Conservation (phyloP, 2,113 vertebrate genomes). For the Channa maculata region DNA sequence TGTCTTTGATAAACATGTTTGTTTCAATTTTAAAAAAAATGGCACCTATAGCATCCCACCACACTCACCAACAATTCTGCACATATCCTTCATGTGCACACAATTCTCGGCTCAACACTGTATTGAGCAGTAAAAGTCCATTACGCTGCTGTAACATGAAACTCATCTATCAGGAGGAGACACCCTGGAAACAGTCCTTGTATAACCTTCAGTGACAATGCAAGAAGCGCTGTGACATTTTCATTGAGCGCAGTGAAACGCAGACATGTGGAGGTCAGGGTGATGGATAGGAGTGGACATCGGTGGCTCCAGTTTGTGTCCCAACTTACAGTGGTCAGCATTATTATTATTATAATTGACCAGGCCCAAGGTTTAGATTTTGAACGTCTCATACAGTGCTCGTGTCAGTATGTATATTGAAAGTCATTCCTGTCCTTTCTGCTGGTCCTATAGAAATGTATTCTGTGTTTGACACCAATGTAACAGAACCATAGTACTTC, state of each 20-base stretch:
- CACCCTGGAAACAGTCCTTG: neutral
- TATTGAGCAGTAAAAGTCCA: constrained; percentile 8
- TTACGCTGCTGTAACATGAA: constrained; percentile 2
- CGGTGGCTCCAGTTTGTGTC: neutral
- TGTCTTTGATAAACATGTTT: neutral
- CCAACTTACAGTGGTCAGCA: neutral
- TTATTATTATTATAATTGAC: constrained; percentile 1
- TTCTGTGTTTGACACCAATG: neutral
- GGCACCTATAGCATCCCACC: neutral
- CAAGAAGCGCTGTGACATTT: constrained; percentile 11
- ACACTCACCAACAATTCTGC: neutral
- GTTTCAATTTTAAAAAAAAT: neutral
- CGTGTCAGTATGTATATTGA: neutral
- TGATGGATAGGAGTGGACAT: neutral
- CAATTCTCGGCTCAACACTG: neutral
- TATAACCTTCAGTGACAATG: constrained; percentile 12
- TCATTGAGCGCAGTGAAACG: constrained; percentile 22
- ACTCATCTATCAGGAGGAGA: constrained; percentile 26
- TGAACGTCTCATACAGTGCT: neutral
- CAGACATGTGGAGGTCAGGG: constrained; percentile 19
- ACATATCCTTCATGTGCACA: neutral
- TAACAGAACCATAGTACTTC: neutral
- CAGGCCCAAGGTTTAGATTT: no score
- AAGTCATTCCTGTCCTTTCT: neutral
- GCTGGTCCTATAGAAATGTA: neutral